A percentile compares a stretch with the other conserved stretches of the same genome.
Evolutionary conservation across 2,797 vertebrate genomes (phyloP).

Genomic region (Neopelma chrysocephalum): DNA sequence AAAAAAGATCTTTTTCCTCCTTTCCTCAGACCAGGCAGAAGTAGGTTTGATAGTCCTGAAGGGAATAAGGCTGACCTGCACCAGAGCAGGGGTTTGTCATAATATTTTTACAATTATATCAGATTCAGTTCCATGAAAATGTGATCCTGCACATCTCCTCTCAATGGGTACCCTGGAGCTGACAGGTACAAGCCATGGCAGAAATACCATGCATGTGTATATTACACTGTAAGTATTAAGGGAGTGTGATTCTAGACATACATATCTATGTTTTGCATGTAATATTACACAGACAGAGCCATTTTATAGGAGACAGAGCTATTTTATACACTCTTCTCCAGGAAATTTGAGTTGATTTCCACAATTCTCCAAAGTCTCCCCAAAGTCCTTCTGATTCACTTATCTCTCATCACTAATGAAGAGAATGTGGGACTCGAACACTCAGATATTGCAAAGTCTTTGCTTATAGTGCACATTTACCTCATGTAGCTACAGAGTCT

Average conservation of each 20-base stretch:
- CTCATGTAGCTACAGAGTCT: neutral
- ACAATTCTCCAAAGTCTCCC: neutral
- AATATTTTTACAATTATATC: neutral
- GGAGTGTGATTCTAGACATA: neutral
- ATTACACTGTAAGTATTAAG: neutral
- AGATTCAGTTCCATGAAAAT: neutral
- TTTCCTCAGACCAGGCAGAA: neutral
- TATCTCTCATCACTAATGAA: neutral
- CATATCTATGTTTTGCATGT: neutral
- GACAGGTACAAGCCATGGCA: neutral
- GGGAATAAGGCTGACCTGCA: neutral
- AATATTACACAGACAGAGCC: neutral
- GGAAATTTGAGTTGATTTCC: neutral
- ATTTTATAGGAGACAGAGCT: neutral
- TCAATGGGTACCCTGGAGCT: neutral
- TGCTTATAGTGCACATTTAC: neutral
- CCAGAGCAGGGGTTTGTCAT: neutral
- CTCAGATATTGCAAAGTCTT: neutral
- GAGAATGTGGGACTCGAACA: neutral
- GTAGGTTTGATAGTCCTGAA: neutral
- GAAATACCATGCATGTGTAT: neutral
- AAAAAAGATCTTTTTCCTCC: neutral
- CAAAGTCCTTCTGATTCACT: neutral
- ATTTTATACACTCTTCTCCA: neutral
- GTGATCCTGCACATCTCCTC: neutral